A percentile compares a stretch with the other conserved stretches of the same genome.
Evolutionary conservation across 23 tunicate genomes (phyloP).

Genomic region (Trididemnum nubilum): DNA sequence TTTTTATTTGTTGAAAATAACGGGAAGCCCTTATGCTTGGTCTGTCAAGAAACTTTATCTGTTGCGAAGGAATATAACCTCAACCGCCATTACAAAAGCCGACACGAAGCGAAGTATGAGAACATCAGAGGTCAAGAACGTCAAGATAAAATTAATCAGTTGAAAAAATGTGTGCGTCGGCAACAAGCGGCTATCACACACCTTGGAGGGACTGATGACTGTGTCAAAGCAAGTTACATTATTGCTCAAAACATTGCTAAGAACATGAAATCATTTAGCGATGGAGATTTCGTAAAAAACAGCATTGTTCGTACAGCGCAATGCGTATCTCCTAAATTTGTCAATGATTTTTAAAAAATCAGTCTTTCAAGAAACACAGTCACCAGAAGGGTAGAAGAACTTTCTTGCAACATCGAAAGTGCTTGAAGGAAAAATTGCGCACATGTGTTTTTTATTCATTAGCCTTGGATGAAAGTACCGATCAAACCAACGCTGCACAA

Average conservation of each 20-base stretch:
- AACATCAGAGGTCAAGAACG: conserved; percentile 19
- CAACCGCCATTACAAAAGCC: conserved; percentile 28
- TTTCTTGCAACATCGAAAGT: too few relatives aligned
- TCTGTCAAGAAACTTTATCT: conserved; percentile 25
- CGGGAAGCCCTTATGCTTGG: conserved; percentile 21
- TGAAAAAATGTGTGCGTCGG: neutral
- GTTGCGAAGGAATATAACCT: conserved; percentile 32
- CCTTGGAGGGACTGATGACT: conserved; percentile 14
- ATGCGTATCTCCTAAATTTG: too few relatives aligned
- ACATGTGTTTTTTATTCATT: too few relatives aligned
- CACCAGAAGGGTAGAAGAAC: too few relatives aligned
- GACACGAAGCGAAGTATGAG: conserved; percentile 25
- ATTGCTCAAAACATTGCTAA: conserved; percentile 12
- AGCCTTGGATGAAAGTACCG: too few relatives aligned
- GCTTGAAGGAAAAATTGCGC: too few relatives aligned
- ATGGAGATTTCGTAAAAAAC: conserved; percentile 12
- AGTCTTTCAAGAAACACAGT: too few relatives aligned
- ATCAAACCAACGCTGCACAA: too few relatives aligned
- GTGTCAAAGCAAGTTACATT: conserved; percentile 19
- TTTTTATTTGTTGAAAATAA: conserved; percentile 29
- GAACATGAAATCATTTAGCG: conserved; percentile 15
- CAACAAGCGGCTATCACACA: conserved; percentile 7
- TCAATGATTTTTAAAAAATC: too few relatives aligned
- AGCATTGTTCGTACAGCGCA: too few relatives aligned
- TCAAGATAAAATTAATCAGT: conserved; percentile 8